Percentiles rank a stretch among this genome's conserved stretches.
Evolutionary conservation across 2,113 vertebrate genomes (phyloP).

Genomic region (Caretta caretta): DNA sequence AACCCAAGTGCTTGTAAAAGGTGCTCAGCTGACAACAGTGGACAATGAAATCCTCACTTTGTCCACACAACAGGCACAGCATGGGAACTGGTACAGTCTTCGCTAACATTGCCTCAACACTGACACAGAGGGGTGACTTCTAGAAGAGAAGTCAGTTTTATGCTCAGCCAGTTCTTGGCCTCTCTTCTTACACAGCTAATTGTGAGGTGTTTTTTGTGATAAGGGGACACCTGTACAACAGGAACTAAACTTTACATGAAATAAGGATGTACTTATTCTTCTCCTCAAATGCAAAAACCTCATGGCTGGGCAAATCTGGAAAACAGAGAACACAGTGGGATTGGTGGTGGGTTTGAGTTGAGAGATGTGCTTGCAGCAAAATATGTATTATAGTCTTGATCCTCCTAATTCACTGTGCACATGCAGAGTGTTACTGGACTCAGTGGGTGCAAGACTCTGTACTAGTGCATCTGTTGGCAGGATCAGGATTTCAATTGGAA

Average conservation of each 20-base stretch:
- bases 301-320: neutral
- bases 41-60: neutral
- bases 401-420: neutral
- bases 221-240: neutral
- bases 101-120: neutral
- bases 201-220: neutral
- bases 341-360: neutral
- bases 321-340: neutral
- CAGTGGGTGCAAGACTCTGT: neutral
- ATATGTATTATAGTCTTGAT: neutral
- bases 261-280: neutral
- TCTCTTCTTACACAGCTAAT: neutral
- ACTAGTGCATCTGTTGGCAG: neutral
- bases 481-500: rapidly evolving
- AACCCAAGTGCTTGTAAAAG: neutral
- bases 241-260: neutral
- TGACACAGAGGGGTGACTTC: neutral
- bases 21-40: rapidly evolving
- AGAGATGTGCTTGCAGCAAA: neutral
- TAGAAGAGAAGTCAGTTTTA: neutral
- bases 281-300: neutral
- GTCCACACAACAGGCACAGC: neutral
- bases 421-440: neutral
- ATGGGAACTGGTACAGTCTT: neutral
- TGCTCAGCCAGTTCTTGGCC: neutral